Base-by-base conservation (phyloP, 1,140 invertebrate genomes). In the Drosophila mauritiana region DNA sequence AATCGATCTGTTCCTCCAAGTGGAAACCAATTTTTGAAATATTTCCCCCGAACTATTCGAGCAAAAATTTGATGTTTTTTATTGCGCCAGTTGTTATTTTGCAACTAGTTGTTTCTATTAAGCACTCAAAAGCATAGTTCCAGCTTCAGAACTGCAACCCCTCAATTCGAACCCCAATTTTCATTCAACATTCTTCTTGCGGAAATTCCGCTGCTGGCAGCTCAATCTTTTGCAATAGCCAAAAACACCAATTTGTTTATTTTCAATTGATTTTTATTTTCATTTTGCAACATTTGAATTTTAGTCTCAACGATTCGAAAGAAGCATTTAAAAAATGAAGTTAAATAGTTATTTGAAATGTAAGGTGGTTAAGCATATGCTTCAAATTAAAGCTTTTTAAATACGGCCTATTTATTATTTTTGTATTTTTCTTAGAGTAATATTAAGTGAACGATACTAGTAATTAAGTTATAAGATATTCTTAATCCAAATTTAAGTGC, bases 171-270 rank as follows among this genome's bases (percentile, higher is more conserved):
- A 15, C 8, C 5, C 5, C 34, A 37, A 15, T 31, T 49, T 49
- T 17, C n/a, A 27, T 20, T 52, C 13, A 31, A 53, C 56, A 25
- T 59, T 37, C 12, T 58, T 56, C 39, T 55, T 15, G 42, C 39
- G 40, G 27, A 46, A 68, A 62, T 51, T 51, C 59, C 39, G 40
- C 55, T 57, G 42, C 42, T 45, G 25, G 42, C 39, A 67, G 39
- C 34, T 62, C 68, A 53, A 52, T 57, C 37, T 46, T 57, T 70
- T 52, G 39, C 46, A 25, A 25, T 15, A 57, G n/a, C 37, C 39
- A 46, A 15, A 53, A 45, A 55, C 56, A 57, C 20, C 37, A 52
- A 57, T 69, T 68, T 69, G 72, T 75, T 75, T 75, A 48, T 75
- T 62, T 78, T 69, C 63, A 22, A 75, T 78, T 49, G 31, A 2